These are phyloP conservation scores for Gavia stellata DNA, from an alignment of 2,113 vertebrate species.

Conservation along the genomic window DNA sequence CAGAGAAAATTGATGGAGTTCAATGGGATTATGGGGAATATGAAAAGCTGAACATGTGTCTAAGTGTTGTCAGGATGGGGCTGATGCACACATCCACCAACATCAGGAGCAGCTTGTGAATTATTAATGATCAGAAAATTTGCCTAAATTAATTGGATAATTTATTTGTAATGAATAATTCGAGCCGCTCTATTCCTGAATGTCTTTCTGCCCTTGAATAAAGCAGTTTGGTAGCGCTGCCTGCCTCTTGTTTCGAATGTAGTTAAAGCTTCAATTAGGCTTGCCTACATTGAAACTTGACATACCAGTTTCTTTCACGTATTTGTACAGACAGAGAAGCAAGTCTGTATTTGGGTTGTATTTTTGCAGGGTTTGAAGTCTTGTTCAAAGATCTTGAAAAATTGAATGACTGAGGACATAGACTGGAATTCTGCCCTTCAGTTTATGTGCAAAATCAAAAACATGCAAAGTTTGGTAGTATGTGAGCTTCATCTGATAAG, in stretches of 20 bases:
- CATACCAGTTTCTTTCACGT: constrained; percentile 73
- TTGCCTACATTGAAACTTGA: constrained; percentile 68
- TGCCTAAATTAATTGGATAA: constrained; percentile 62
- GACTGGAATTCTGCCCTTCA: constrained; percentile 80
- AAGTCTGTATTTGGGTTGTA: constrained; percentile 76
- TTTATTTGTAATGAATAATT: constrained; percentile 64
- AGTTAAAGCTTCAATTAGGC: constrained; percentile 77
- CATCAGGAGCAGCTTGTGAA: constrained; percentile 28
- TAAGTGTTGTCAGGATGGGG: constrained; percentile 28
- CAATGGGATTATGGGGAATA: constrained; percentile 3
- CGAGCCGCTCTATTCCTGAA: constrained; percentile 37
- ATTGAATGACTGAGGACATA: constrained; percentile 78
- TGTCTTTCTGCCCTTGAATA: constrained; percentile 72
- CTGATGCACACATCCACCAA: neutral
- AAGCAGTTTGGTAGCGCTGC: constrained; percentile 48
- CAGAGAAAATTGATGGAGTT: constrained; percentile 3
- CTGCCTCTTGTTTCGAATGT: constrained; percentile 68
- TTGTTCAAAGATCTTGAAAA: constrained; percentile 78
- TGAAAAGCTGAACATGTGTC: constrained; percentile 18
- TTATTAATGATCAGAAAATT: constrained; percentile 55
- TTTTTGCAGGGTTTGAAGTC: constrained; percentile 81
- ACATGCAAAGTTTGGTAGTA: constrained; percentile 81
- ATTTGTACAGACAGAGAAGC: constrained; percentile 76
- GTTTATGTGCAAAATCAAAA: constrained; percentile 81
- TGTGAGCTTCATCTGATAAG: constrained; percentile 73